Evolutionary conservation across 1,140 invertebrate species (phyloP), one percentile per base, ranked within the genome.

Genomic region (Neodiprion pinetum): DNA sequence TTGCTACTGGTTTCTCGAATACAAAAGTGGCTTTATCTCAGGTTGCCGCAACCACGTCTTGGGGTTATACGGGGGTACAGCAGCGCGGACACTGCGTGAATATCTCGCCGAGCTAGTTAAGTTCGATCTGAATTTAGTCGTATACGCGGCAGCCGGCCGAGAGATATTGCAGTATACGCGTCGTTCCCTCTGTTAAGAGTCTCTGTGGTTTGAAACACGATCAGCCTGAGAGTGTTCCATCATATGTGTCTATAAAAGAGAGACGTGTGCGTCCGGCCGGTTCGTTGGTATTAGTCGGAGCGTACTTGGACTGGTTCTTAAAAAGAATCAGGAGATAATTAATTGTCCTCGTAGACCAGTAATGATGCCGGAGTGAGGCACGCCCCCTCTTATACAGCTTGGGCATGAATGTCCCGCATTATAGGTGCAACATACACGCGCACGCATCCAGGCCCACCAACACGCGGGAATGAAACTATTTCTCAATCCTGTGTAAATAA

Each of bases 161-260:
- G 21, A 49, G 7, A 71, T 71, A 71, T 71, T 17, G 40, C 70
- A 74, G 73, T 79, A 77, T 84, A 79, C 80, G 81, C 84, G 82
- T 77, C 11, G 84, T 85, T 83, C 84, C 82, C 83, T 85, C 83
- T 86, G 84, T 14, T 14, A 61, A 61, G 84, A 85, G 79, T 84
- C 81, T 82, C 82, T 88, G 87, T 82, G 86, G 87, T 88, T 88
- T 88, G 87, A 88, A 88, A 88, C 86, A 85, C 86, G 87, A 88
- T 88, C 87, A 77, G 87, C 87, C 87, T 88, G 87, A 88, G 87
- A 88, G 85, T 86, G 85, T 86, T 88, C 84, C 86, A 86, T 88
- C 86, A 87, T 87, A 87, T 85, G 84, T 87, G 86, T 87, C 86
- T 88, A 87, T 87, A 86, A 86, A 86, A 85, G 82, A 84, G 75